These are phyloP conservation scores for Macrophya alboannulata DNA, from an alignment of 2,888 invertebrate genomes.

Conservation along the genomic window DNA sequence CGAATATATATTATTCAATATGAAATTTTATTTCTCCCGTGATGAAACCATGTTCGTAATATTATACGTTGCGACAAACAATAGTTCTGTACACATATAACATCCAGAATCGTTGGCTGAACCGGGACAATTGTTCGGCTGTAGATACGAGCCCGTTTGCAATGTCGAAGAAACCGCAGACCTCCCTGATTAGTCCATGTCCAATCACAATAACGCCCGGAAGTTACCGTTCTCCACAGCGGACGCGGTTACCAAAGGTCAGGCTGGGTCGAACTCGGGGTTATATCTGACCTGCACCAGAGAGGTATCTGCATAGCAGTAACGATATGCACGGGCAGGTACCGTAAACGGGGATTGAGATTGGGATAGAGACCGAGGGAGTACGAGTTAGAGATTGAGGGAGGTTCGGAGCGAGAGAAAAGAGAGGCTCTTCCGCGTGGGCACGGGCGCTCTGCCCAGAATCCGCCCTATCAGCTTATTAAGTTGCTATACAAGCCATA, in stretches of 20 bases:
- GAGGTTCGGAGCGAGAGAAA: constrained; percentile 34
- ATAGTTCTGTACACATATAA: background rate
- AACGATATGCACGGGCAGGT: constrained; percentile 48
- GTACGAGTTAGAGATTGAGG: constrained; percentile 31
- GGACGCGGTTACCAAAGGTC: constrained; percentile 50
- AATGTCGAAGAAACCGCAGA: constrained; percentile 34
- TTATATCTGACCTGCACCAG: constrained; percentile 8
- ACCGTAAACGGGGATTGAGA: constrained; percentile 28
- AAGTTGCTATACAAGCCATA: constrained; percentile 64
- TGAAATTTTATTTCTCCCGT: background rate
- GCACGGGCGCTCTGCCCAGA: constrained; percentile 21
- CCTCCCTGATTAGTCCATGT: constrained; percentile 42
- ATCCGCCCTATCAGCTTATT: constrained; percentile 71
- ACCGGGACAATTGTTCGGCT: constrained; percentile 1
- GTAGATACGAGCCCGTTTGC: background rate
- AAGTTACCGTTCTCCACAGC: constrained; percentile 5
- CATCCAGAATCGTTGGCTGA: background rate
- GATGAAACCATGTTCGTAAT: background rate
- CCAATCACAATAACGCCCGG: constrained; percentile 46
- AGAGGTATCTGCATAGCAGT: constrained; percentile 50
- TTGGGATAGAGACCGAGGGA: constrained; percentile 29
- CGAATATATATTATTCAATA: background rate
- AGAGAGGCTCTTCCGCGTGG: constrained; percentile 3
- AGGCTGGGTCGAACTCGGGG: constrained; percentile 32
- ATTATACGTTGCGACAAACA: background rate